Evolutionary conservation across 1,140 invertebrate species (phyloP), one percentile per base, ranked within the genome.

Genomic region (Helicoverpa armigera): DNA sequence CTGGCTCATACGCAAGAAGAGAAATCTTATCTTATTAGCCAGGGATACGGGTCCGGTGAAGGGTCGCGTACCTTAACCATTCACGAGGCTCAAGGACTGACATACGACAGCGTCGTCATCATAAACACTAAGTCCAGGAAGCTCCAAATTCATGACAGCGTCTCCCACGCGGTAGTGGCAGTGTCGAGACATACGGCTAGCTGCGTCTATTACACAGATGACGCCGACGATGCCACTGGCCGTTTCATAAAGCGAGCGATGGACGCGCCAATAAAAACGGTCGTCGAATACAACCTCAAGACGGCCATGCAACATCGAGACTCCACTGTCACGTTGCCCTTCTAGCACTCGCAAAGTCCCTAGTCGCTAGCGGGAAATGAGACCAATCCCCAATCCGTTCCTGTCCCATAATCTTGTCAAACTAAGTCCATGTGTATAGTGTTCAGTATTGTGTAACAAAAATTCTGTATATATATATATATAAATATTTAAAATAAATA

Each of bases 251-350:
- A 18, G n/a, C 48, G 9, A 23, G 35, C 35, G n/a, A 43, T 69
- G 65, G 31, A 43, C 23, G 65, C 65, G 48, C n/a, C 35, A n/a
- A 50, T 9, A 10, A 69, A 50, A 23, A 50, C n/a, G 43, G 48
- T 69, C 48, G 65, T 69, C 16, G 65, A 69, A 1, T 69, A 69
- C 43, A 50, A 69, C 16, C 16, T 50, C 5, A 69, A 69, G 9
- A 50, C 48, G 65, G 65, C 65, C 35, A 69, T 69, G 35, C 35
- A 69, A 31, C 65, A 69, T 51, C 35, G 65, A n/a, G 65, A 69
- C 43, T 18, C 23, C 11, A 18, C 12, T 5, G 61, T 65, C 2
- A 43, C 35, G 13, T 23, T 7, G 61, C 61, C 18, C 12, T 69
- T 13, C 35, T 43, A 0, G 16, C 7, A n/a, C n/a, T 18, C 3